These are phyloP conservation scores for Rhyacichthys aspro DNA, from an alignment of 2,797 vertebrate genomes.

Conservation along the genomic window DNA sequence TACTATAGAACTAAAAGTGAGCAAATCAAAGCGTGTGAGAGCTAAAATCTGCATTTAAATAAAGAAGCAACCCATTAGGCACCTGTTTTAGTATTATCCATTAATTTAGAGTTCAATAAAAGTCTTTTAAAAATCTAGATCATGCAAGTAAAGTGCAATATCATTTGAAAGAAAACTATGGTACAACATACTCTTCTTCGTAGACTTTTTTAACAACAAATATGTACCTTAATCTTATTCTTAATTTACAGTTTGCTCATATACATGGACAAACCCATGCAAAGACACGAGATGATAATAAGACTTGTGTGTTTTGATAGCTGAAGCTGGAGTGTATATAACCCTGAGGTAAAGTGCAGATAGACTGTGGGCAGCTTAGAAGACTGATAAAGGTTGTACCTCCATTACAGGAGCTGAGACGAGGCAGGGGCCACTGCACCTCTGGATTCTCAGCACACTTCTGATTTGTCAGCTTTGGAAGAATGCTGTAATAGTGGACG, in stretches of 20 bases:
- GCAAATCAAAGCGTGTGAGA: constrained; percentile 33
- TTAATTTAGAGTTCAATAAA: no score
- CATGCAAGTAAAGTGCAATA: no score
- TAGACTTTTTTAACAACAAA: no score
- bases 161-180: no score
- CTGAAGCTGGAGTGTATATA: constrained; percentile 50
- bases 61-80: no score
- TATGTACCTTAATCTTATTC: neutral
- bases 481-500: constrained; percentile 72
- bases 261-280: constrained; percentile 3
- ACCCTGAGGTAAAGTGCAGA: constrained; percentile 39
- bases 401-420: constrained; percentile 56
- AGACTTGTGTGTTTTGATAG: constrained; percentile 41
- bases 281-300: constrained; percentile 61
- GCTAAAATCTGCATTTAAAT: constrained; percentile 40
- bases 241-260: neutral
- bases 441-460: constrained; percentile 61
- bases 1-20: constrained; percentile 31
- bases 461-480: constrained; percentile 70
- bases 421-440: constrained; percentile 33
- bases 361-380: constrained; percentile 32
- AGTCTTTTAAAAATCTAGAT: no score
- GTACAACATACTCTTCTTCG: no score
- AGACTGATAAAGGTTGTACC: constrained; percentile 64
- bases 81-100: no score